These are phyloP conservation scores for Gymnothorax reevesii DNA, from an alignment of 2,797 vertebrate genomes.

Conservation along the genomic window DNA sequence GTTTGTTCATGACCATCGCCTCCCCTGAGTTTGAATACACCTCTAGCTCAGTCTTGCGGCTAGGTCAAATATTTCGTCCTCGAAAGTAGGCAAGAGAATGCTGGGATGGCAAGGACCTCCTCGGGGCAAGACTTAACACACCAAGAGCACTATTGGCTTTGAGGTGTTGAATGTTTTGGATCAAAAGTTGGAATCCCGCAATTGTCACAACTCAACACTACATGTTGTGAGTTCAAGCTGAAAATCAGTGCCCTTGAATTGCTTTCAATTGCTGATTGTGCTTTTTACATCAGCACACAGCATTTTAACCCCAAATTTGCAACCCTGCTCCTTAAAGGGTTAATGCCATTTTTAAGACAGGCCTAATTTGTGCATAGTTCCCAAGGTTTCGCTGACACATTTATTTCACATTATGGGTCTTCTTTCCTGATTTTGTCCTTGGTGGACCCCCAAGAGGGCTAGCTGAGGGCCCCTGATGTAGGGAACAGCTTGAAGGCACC, in stretches of 20 bases:
- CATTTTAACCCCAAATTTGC: too few species aligned
- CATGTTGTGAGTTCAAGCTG: neutral
- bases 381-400: constrained; percentile 8
- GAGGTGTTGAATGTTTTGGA: neutral
- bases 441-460: neutral
- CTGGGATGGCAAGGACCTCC: neutral
- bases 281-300: too few species aligned
- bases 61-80: neutral
- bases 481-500: neutral
- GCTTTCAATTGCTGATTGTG: too few species aligned
- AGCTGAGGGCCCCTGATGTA: neutral
- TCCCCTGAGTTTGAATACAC: neutral
- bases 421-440: neutral
- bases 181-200: neutral
- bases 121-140: neutral
- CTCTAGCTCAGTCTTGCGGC: neutral
- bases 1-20: neutral
- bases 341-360: neutral
- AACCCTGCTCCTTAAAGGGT: too few species aligned
- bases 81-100: neutral
- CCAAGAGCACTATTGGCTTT: neutral
- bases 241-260: too few species aligned
- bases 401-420: constrained; percentile 3
- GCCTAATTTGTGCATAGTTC: neutral
- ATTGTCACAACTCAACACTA: neutral